phyloP scores from a whole-genome alignment of 2,113 vertebrate species.

The Orthochromis indermauri region DNA sequence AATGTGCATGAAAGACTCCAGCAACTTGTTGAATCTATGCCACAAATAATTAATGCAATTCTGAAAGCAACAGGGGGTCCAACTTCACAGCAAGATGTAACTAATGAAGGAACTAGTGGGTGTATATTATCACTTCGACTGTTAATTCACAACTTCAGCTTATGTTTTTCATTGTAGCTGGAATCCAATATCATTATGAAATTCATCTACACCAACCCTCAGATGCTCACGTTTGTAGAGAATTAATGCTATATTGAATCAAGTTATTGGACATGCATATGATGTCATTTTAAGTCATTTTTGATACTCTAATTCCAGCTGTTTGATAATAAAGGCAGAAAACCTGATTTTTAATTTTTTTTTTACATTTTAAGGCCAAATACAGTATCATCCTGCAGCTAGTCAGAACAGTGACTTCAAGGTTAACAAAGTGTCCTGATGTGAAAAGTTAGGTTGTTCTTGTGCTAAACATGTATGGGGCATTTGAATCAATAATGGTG shows the following conservation, averaged over 20 bases:
- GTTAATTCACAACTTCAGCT: background rate
- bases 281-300: background rate
- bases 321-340: background rate
- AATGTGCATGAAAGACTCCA: background rate
- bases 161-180: background rate
- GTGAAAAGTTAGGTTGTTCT: background rate
- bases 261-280: background rate
- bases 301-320: background rate
- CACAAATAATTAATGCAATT: background rate
- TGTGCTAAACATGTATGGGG: background rate
- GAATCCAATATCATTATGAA: background rate
- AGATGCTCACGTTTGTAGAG: background rate
- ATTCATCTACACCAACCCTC: background rate
- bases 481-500: conserved; percentile 27
- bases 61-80: background rate
- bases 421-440: background rate
- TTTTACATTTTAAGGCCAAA: background rate
- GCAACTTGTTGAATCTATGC: background rate
- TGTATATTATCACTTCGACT: background rate
- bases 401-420: background rate
- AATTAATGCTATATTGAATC: background rate
- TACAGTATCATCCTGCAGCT: background rate
- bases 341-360: background rate
- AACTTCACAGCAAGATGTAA: background rate
- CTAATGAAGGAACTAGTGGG: background rate